phyloP scores from a whole-genome alignment of 92 coral and sea anemone species.

The Porites divaricata region DNA sequence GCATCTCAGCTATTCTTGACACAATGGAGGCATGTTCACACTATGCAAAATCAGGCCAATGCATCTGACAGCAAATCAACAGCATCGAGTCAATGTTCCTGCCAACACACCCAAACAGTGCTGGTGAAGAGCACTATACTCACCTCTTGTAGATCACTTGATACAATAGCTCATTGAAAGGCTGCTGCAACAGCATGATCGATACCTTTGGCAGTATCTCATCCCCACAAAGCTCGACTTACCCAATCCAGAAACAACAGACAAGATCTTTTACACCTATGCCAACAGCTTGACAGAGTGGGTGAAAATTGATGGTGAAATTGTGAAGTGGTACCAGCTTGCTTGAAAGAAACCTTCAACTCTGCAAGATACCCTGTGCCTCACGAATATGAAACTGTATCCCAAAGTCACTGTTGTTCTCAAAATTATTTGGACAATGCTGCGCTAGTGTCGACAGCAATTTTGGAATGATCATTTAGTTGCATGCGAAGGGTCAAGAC shows the following conservation, averaged over 20 bases:
- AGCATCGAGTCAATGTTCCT: no score
- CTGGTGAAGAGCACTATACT: slow-evolving; percentile 43
- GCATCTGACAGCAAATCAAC: no score
- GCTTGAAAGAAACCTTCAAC: not conserved
- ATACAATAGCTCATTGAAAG: slow-evolving; percentile 27
- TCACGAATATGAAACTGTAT: not conserved
- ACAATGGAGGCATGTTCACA: slow-evolving; percentile 43
- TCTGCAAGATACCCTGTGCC: not conserved
- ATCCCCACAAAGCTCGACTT: slow-evolving; percentile 21
- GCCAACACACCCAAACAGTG: slow-evolving; percentile 42
- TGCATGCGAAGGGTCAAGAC: no score
- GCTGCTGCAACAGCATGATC: slow-evolving; percentile 35
- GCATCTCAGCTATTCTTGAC: slow-evolving; percentile 39
- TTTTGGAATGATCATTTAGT: no score
- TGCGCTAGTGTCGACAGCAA: not conserved
- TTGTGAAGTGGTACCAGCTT: not conserved
- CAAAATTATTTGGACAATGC: not conserved
- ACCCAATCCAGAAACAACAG: slow-evolving; percentile 21
- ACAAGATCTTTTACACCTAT: not conserved
- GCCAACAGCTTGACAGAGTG: slow-evolving; percentile 15
- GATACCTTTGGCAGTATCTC: slow-evolving; percentile 46
- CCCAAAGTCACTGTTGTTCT: not conserved
- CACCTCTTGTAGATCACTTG: slow-evolving; percentile 44
- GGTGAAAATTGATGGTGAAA: no score
- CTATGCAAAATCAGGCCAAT: slow-evolving; percentile 43